These are phyloP conservation scores for Gymnocheta viridis DNA, from an alignment of 2,888 invertebrate genomes.

Conservation along the genomic window DNA sequence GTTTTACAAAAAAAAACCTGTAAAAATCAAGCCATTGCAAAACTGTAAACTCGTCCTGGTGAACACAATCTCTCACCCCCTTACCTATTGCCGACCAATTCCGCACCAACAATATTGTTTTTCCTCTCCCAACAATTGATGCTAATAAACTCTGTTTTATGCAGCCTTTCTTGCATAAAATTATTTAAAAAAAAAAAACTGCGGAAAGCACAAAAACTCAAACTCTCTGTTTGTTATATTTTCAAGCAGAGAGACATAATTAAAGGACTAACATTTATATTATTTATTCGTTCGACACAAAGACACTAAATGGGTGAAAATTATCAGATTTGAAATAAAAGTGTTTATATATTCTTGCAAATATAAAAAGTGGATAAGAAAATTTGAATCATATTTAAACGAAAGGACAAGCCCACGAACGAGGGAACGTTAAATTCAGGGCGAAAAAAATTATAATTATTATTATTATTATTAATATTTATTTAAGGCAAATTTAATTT, in stretches of 20 bases:
- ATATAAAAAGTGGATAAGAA: background rate
- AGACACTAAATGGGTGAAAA: slow-evolving; percentile 41
- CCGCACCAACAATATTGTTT: background rate
- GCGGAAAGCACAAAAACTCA: slow-evolving; percentile 19
- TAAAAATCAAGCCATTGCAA: slow-evolving; percentile 7
- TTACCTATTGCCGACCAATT: background rate
- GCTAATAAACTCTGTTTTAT: slow-evolving; percentile 49
- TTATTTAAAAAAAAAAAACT: slow-evolving; percentile 22
- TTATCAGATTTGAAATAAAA: slow-evolving; percentile 62
- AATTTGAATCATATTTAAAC: background rate
- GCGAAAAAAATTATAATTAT: too few species aligned
- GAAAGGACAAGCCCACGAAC: background rate
- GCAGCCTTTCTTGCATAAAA: slow-evolving; percentile 50
- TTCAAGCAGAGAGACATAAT: slow-evolving; percentile 54
- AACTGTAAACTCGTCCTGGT: background rate
- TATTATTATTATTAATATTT: too few species aligned
- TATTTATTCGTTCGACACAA: slow-evolving; percentile 61
- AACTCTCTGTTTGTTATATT: background rate
- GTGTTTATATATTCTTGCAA: slow-evolving; percentile 39
- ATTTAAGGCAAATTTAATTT: too few species aligned
- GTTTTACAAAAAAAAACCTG: background rate
- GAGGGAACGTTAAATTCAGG: background rate
- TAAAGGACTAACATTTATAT: slow-evolving; percentile 66
- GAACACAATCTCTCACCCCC: background rate
- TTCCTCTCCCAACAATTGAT: slow-evolving; percentile 19